phyloP scores from a whole-genome alignment of 1,140 invertebrate genomes.

The Brachionus paranguensis region DNA sequence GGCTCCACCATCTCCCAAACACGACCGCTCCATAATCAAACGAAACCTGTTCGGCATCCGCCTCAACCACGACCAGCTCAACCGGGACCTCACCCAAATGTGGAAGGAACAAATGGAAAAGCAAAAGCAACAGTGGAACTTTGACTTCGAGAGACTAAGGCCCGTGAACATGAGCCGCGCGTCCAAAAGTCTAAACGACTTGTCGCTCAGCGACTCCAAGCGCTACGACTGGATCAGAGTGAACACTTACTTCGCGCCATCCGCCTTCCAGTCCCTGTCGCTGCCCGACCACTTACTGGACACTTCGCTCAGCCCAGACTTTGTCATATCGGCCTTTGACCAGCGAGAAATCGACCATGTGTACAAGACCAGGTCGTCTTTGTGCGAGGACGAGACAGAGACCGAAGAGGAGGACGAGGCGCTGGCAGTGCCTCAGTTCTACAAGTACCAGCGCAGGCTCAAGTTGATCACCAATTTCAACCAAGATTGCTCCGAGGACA shows the following conservation, averaged over 20 bases:
- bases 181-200: background rate
- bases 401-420: constrained; percentile 33
- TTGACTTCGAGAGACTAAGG: constrained; percentile 31
- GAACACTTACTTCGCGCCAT: background rate
- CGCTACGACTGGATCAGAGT: constrained; percentile 27
- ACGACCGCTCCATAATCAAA: background rate
- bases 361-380: background rate
- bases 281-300: background rate
- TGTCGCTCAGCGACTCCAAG: background rate
- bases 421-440: constrained; percentile 28
- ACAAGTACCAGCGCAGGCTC: constrained; percentile 31
- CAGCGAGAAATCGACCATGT: background rate
- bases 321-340: constrained; percentile 16
- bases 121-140: constrained; percentile 27
- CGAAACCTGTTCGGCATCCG: constrained; percentile 37
- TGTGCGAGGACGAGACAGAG: background rate
- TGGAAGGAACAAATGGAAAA: constrained; percentile 30
- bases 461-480: background rate
- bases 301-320: background rate
- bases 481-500: background rate
- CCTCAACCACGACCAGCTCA: constrained; percentile 35
- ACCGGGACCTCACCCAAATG: constrained; percentile 6
- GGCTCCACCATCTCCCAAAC: background rate
- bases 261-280: background rate
- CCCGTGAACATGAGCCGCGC: background rate